phyloP scores from a whole-genome alignment of 2,797 vertebrate species.

The Trematomus bernacchii region DNA sequence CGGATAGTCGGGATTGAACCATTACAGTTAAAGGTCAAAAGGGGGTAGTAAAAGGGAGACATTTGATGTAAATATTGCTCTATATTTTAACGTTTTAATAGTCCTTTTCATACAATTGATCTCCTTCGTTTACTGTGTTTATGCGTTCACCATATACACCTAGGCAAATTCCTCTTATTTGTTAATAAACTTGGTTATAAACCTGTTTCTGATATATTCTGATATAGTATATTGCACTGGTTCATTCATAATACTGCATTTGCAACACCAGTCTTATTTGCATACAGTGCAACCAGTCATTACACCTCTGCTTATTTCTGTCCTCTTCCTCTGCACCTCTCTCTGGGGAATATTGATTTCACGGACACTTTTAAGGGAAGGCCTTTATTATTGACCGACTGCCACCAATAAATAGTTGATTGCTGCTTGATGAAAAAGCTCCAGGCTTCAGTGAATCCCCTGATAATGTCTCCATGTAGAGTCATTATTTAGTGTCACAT shows the following conservation, averaged over 20 bases:
- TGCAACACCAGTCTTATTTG: constrained; percentile 40
- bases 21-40: constrained; percentile 33
- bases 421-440: constrained; percentile 66
- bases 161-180: too few species aligned
- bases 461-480: constrained; percentile 45
- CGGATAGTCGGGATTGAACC: constrained; percentile 45
- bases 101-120: too few species aligned
- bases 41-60: constrained; percentile 12
- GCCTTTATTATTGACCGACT: constrained; percentile 68
- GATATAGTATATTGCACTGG: background rate
- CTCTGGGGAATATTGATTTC: constrained; percentile 66
- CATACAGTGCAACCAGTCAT: constrained; percentile 43
- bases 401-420: constrained; percentile 73
- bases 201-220: too few species aligned
- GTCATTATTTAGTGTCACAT: constrained; percentile 22
- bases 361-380: constrained; percentile 63
- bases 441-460: constrained; percentile 47
- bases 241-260: constrained; percentile 36
- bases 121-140: too few species aligned
- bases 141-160: too few species aligned
- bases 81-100: too few species aligned
- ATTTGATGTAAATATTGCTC: constrained; percentile 11
- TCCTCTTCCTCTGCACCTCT: constrained; percentile 6
- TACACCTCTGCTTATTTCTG: constrained; percentile 10
- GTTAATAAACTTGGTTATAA: too few species aligned